These are phyloP conservation scores for Aurelia sp. DNA, from an alignment of 30 jellyfish, hydroid and myxozoan genomes.

Conservation along the genomic window DNA sequence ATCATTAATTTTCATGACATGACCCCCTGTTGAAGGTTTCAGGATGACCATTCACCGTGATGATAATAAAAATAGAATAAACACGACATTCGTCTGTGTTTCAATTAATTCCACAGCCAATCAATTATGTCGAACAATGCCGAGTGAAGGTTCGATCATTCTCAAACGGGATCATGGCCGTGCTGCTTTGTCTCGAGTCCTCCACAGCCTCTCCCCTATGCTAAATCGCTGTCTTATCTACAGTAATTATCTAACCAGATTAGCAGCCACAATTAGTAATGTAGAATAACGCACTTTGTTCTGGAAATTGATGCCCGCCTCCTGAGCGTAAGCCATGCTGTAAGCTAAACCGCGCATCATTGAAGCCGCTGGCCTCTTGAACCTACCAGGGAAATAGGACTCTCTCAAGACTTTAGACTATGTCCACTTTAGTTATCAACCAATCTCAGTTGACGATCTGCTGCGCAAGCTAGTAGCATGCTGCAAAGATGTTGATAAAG, in stretches of 20 bases:
- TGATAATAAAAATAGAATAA: slow-evolving; percentile 41
- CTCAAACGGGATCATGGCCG: slow-evolving; percentile 47
- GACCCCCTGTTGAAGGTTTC: slow-evolving; percentile 28
- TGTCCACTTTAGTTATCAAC: too few species aligned
- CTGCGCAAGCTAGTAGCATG: too few species aligned
- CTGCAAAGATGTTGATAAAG: too few species aligned
- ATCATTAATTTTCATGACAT: background rate
- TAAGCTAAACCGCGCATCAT: slow-evolving; percentile 16
- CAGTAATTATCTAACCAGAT: slow-evolving; percentile 74
- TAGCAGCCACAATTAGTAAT: slow-evolving; percentile 80
- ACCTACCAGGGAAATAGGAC: too few species aligned
- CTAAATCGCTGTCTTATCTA: slow-evolving; percentile 55
- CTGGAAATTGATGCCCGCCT: slow-evolving; percentile 64
- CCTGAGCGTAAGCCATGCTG: slow-evolving; percentile 15
- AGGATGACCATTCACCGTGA: slow-evolving; percentile 13
- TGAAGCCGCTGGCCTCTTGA: slow-evolving; percentile 36
- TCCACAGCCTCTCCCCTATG: slow-evolving; percentile 50
- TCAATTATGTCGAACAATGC: slow-evolving; percentile 55
- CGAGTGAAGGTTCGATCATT: slow-evolving; percentile 53
- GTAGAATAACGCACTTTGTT: slow-evolving; percentile 71
- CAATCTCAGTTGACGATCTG: too few species aligned
- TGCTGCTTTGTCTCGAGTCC: slow-evolving; percentile 37
- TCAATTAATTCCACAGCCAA: slow-evolving; percentile 58
- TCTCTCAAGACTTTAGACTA: too few species aligned
- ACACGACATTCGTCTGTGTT: slow-evolving; percentile 63